phyloP scores from a whole-genome alignment of 2,888 invertebrate genomes.

The Entomobrya proxima region DNA sequence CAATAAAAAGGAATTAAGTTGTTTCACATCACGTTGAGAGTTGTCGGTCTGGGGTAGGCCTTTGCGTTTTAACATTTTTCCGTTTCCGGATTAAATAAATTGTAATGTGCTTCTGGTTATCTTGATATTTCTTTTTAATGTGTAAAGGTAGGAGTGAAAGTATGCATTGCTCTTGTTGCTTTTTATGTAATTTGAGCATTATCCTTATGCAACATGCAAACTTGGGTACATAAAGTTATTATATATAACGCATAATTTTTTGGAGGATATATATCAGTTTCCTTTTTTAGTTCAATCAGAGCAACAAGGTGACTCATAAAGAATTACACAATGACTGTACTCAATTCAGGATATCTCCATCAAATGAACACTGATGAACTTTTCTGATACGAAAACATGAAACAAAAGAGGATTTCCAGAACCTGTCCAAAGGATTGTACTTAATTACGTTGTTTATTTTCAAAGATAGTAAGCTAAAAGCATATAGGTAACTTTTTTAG shows the following conservation, averaged over 20 bases:
- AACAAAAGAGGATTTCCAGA: background rate
- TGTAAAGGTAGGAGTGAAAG: conserved; percentile 19
- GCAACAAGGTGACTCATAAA: background rate
- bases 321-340: no score
- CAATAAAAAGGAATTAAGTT: conserved; percentile 27
- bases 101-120: background rate
- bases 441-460: no score
- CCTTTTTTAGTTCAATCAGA: background rate
- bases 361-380: no score
- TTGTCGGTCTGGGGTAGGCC: background rate
- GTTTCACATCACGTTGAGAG: conserved; percentile 19
- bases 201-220: background rate
- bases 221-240: background rate
- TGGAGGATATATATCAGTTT: background rate
- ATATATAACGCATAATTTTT: background rate
- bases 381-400: no score
- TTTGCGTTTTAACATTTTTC: conserved; percentile 36
- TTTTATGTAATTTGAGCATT: background rate
- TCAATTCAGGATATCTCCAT: no score
- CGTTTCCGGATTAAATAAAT: conserved; percentile 43
- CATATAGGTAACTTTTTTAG: no score
- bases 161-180: conserved; percentile 4
- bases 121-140: conserved; percentile 29
- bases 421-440: no score
- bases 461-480: no score